Base-by-base conservation (phyloP, 2,113 vertebrate species). In the Myotis brandtii region DNA sequence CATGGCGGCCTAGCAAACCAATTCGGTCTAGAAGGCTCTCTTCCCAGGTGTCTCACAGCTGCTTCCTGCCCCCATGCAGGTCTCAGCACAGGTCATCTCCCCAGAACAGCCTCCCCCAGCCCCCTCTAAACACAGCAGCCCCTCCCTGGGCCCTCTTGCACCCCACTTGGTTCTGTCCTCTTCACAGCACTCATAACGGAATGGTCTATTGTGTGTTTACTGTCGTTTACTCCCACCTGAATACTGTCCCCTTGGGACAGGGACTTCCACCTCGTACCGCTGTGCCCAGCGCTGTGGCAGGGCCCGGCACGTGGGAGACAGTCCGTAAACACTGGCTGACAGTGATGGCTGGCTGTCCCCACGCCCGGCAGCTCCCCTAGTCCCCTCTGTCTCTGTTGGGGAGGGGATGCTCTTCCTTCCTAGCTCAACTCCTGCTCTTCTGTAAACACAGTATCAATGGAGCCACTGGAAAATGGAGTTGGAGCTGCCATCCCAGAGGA, bases 201-300 rank as follows among this genome's bases (percentile, higher is more conserved):
- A 40, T 4, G 0, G 52, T 17, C 64, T 34, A 0, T 13, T 64
- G 64, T 32, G 66, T 40, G 84, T 66, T 62, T 62, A 9, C 67
- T 40, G 40, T 50, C 50, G 16, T 56, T 82, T 89, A 67, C 12
- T 11, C 37, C 30, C 70, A 37, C n/a, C 43, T 27, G 59, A 56
- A 21, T 4, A 54, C 0, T 34, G 46, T 70, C 86, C 75, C 81
- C 56, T 59, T 0, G 11, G 37, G 85, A 52, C 69, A 83, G 46
- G 54, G 23, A 27, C 17, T 27, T 25, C n/a, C 12, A 5, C 21
- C 70, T 10, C 7, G 6, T 6, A 10, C 25, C 16, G 0, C 34
- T 5, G 18, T 6, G 12, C 30, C 17, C 2, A 27, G 21, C 10
- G 25, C 52, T 1, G 0, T 1, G 1, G 23, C 4, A 0, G 59